Base-by-base conservation (phyloP, 1,140 invertebrate species). In the Odontomachus brunneus region DNA sequence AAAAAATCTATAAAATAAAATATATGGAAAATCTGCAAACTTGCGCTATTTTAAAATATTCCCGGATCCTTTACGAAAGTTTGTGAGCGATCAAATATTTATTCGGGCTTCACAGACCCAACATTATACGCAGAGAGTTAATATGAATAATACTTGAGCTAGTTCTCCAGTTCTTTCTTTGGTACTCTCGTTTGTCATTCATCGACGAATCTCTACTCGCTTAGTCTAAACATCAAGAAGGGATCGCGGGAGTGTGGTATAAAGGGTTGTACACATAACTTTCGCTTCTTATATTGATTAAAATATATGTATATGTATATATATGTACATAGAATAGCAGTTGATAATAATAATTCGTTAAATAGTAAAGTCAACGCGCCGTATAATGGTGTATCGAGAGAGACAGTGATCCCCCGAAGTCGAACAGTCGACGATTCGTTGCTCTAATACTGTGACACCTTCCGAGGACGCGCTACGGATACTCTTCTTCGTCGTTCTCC, bases 221-320 rank as follows among this genome's bases (percentile, higher is more conserved):
- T 44, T 44, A 44, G 38, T 19, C 44, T 12, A 26, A 69, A 33
- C 19, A 24, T 9, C 12, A 12, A 63, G 4, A 2, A 14, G 69
- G 48, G 65, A 71, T 44, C 22, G 53, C 19, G 5, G n/a, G 53
- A 55, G 19, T 55, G 5, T 7, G 19, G 5, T 55, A 55, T 19
- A 22, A 55, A 55, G 53, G 53, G 53, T 19, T 19, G 33, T 29
- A 17, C 14, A 62, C 44, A 82, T 44, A 48, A 63, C 12, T 12
- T 57, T 69, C 60, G 15, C 29, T 5, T 51, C 0, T 57, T 57
- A 60, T 57, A 38, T 82, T 74, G 69, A 82, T 82, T 82, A 82
- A 82, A 82, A 82, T 82, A 82, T 82, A 82, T 82, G 67, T 82
- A 44, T 73, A 73, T 60, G 55, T 71, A 78, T 82, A 78, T 82